Evolutionary conservation across 1,140 invertebrate species (phyloP).

Genomic region (Archivesica marissinica): DNA sequence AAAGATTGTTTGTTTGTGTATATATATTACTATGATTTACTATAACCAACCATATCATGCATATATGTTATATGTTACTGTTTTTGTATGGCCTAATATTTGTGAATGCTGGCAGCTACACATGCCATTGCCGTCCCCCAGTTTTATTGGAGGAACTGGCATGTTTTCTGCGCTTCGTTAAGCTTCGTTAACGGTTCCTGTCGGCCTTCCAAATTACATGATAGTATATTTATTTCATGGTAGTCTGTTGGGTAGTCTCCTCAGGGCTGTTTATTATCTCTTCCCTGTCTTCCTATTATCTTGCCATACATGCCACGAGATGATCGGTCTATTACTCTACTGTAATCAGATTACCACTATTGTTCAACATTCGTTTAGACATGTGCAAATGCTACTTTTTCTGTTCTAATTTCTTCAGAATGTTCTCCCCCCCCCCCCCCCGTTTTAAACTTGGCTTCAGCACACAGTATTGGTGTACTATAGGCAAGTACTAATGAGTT

Average conservation of each 20-base stretch:
- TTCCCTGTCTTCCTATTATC: neutral
- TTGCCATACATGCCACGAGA: neutral
- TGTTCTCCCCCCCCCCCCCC: too few relatives aligned
- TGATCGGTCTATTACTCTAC: too few relatives aligned
- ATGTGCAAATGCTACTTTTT: too few relatives aligned
- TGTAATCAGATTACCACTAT: too few relatives aligned
- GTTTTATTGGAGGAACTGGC: neutral
- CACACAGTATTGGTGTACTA: too few relatives aligned
- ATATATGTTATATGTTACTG: neutral
- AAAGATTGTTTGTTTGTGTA: neutral
- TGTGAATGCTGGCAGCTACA: neutral
- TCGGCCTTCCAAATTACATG: neutral
- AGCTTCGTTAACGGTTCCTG: neutral
- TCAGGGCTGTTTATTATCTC: neutral
- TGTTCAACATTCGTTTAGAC: too few relatives aligned
- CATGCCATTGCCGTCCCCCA: neutral
- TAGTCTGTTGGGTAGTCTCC: neutral
- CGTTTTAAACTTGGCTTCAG: too few relatives aligned
- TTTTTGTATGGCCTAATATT: neutral
- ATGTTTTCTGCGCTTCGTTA: neutral
- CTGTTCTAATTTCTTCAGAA: too few relatives aligned
- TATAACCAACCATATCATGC: neutral
- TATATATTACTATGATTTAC: neutral
- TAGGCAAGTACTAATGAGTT: too few relatives aligned
- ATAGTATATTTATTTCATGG: neutral